Evolutionary conservation across 2,113 vertebrate species (phyloP), one percentile per base, ranked within the genome.

Genomic region (Rhinoptilus africanus): DNA sequence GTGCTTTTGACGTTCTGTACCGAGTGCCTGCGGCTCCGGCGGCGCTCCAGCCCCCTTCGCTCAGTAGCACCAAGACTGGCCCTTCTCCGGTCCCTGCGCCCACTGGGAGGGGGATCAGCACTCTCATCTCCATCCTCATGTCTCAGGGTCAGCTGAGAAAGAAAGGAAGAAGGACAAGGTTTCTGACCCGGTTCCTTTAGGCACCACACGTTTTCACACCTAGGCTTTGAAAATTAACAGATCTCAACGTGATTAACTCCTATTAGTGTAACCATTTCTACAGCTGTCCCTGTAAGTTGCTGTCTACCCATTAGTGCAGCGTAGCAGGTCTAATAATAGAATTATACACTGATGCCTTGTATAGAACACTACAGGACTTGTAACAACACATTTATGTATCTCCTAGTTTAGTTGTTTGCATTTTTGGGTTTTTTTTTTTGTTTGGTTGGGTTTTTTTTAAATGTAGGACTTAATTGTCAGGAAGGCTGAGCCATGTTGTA

Each of bases 21-120:
- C 0, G 99, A 99, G 97, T 99, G 99, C 91, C 99, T 98, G 69
- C 99, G 98, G 97, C 99, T 99, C 74, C 99, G 98, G 35, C 99
- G 97, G 35, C 99, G 98, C 95, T 99, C 99, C 54, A 99, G 96
- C 30, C 99, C 99, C 41, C 98, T 96, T 37, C 96, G 98, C 88
- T 98, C 98, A 0, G 74, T 89, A 9, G 97, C 89, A 2, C 99
- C 98, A 0, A 99, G 92, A 10, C 99, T 99, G 91, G 99, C 98
- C 32, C 99, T 98, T n/a, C 99, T 95, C 30, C 99, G 98, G 41
- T 99, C 99, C 87, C 98, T 99, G 35, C 98, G 97, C 35, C 98
- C 98, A 2, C 97, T 98, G 14, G 98, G 98, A 35, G 98, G 98
- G 4, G 98, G 97, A 71, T 99, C 98, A 1, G 95, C 97, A 1